Base-by-base conservation (phyloP, 2,888 invertebrate genomes). In the Ophion ventricosus region DNA sequence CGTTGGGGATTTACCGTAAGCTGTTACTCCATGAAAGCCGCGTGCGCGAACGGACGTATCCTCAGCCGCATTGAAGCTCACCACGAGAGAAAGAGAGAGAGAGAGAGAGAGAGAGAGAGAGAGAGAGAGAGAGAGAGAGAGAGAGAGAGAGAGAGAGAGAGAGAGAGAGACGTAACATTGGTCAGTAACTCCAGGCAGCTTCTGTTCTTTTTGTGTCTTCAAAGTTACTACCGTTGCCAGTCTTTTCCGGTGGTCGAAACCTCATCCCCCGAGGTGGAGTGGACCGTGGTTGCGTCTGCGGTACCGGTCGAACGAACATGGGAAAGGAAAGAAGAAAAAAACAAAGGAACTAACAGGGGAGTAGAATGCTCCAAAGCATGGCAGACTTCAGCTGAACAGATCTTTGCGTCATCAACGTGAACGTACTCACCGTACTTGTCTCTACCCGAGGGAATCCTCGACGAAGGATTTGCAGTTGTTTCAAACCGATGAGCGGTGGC, bases 1-100 rank as follows among this genome's bases (percentile, higher is more conserved):
- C 72, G 72, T 61, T 20, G 29, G 49, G 78, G 79, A 76, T 88
- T 87, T 85, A 87, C 78, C 77, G 86, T 84, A 79, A 85, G 82
- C 84, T 59, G 82, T 80, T 85, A 77, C 85, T 86, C 85, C 85
- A 86, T 87, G 87, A 87, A 87, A 84, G 85, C 83, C 86, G 86
- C 82, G 81, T 67, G n/a, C 66, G 35, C 35, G 1, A 35, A 72
- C 82, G 73, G 82, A 87, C 82, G 84, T 79, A 80, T 82, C 76
- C 75, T 83, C 73, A 72, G 49, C 76, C 69, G 82, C 80, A 40
- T 76, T 54, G 72, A 82, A 63, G 72, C 59, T 67, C 25, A 70
- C 59, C 70, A n/a, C 70, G 76, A 72, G 80, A 80, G 54, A 82
- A 85, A n/a, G n/a, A n/a, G n/a, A n/a, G n/a, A n/a, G n/a, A n/a